A percentile compares a stretch with the other conserved stretches of the same genome.
Conservation (phyloP, 2,113 vertebrate genomes). For the Isichthys henryi region DNA sequence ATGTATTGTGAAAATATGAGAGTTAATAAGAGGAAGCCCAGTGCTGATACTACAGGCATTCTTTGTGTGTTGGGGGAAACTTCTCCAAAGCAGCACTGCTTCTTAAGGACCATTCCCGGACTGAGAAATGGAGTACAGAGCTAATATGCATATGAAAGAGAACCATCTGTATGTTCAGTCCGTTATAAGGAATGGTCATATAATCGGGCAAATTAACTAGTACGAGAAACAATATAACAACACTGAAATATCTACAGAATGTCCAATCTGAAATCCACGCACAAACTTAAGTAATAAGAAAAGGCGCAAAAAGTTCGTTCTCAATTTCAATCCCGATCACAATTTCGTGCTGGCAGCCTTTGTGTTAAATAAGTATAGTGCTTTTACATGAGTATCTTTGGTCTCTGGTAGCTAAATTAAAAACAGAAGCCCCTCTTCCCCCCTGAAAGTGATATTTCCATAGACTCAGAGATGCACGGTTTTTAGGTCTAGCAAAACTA, state of each 20-base stretch:
- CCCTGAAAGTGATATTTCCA: not conserved
- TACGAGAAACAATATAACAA: not conserved
- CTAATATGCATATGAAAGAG: not conserved
- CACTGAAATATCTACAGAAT: not conserved
- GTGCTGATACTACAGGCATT: not conserved
- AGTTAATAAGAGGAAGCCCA: not conserved
- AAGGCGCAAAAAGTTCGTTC: not conserved
- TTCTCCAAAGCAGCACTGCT: not conserved
- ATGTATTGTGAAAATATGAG: not conserved
- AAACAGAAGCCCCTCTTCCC: not conserved
- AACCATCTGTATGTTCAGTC: not conserved
- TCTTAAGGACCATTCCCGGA: not conserved
- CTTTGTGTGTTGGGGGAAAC: not conserved
- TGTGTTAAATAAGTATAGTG: not conserved
- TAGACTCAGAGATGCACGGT: not conserved
- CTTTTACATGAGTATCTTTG: not conserved
- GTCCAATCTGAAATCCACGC: not conserved
- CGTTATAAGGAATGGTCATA: not conserved
- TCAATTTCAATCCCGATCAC: not conserved
- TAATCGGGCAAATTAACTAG: conserved; percentile 9
- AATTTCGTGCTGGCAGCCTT: not conserved
- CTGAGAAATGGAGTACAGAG: not conserved
- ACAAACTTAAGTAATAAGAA: not conserved
- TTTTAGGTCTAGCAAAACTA: not conserved
- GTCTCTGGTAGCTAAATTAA: not conserved